Evolutionary conservation across 2,113 vertebrate species (phyloP).

Genomic region (Phalacrocorax carbo): DNA sequence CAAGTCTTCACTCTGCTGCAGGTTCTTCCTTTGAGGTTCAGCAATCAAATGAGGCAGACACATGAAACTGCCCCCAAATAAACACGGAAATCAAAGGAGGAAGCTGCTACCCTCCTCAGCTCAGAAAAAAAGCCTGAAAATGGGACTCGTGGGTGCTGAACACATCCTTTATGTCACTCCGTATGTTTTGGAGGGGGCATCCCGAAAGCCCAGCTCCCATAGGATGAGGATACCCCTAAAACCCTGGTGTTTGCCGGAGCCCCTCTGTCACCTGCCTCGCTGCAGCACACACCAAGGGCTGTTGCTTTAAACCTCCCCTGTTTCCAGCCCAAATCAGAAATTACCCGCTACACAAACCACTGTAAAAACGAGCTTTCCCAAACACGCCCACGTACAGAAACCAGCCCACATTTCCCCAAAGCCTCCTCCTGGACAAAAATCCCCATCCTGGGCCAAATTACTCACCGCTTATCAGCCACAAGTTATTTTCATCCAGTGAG

Average conservation of each 20-base stretch:
- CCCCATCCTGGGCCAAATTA: not conserved
- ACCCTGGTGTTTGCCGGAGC: no score
- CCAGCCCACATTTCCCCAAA: not conserved
- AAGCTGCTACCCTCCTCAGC: not conserved
- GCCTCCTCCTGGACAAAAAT: not conserved
- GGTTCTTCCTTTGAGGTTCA: not conserved
- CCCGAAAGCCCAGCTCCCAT: accelerated
- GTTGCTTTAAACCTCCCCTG: not conserved
- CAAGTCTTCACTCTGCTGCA: accelerated
- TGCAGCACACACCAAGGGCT: not conserved
- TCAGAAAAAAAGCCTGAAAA: not conserved
- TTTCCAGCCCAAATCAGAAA: not conserved
- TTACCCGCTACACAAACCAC: not conserved
- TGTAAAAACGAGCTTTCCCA: not conserved
- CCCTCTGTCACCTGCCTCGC: not conserved
- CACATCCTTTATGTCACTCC: not conserved
- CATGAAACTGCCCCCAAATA: not conserved
- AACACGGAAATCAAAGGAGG: not conserved
- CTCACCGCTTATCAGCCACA: not conserved
- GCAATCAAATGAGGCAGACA: not conserved
- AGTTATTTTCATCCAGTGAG: not conserved
- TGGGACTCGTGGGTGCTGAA: accelerated
- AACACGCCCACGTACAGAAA: accelerated
- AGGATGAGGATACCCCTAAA: not conserved
- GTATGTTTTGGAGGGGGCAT: not conserved